phyloP scores from a whole-genome alignment of 2,797 vertebrate genomes.

The Parauchenoglanis punctatus region DNA sequence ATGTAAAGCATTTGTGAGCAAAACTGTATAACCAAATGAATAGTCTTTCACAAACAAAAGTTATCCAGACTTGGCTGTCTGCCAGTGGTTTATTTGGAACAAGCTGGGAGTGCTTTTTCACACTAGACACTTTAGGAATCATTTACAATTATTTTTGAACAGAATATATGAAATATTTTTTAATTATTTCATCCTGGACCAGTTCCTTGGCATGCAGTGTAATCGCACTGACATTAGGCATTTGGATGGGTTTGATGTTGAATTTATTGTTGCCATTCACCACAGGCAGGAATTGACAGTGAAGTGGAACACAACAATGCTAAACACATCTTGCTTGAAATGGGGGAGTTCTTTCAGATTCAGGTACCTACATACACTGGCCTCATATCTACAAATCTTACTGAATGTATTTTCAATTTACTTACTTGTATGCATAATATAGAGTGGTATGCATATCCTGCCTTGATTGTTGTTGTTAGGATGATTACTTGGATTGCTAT shows the following conservation, averaged over 20 bases:
- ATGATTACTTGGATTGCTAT: conserved; percentile 93
- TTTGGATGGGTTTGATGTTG: neutral
- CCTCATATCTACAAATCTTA: neutral
- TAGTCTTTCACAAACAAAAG: neutral
- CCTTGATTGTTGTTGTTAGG: conserved; percentile 69
- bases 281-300: conserved; percentile 82
- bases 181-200: neutral
- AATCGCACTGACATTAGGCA: neutral
- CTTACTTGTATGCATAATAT: neutral
- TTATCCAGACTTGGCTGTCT: neutral
- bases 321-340: conserved; percentile 89
- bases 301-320: conserved; percentile 86
- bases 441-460: neutral
- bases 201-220: neutral
- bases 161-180: neutral
- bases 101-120: neutral
- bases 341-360: conserved; percentile 97
- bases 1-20: neutral
- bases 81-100: neutral
- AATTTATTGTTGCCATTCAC: neutral
- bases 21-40: neutral
- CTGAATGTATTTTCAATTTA: neutral
- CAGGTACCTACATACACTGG: conserved; percentile 77
- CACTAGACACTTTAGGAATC: neutral
- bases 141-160: neutral